These are phyloP conservation scores for Scaeva pyrastri DNA, from an alignment of 2,888 invertebrate species.

Conservation along the genomic window DNA sequence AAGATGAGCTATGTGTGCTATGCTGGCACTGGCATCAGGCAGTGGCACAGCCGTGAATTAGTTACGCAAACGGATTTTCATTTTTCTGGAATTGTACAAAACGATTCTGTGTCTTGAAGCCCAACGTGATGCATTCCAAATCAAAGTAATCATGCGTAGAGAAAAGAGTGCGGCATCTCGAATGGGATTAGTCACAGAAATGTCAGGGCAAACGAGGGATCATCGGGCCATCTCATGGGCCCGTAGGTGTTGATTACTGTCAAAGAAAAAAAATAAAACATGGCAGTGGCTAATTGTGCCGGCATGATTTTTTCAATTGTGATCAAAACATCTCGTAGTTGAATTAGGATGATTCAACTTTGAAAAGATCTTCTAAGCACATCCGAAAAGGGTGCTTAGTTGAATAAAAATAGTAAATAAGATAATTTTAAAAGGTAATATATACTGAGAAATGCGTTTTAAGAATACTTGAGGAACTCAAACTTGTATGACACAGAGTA, in stretches of 20 bases:
- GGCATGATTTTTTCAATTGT: conserved; percentile 39
- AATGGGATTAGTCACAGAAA: conserved; percentile 66
- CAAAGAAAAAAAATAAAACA: too few relatives aligned
- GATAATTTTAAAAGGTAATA: too few relatives aligned
- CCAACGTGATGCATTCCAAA: conserved; percentile 64
- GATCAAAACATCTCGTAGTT: too few relatives aligned
- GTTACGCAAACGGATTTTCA: conserved; percentile 65
- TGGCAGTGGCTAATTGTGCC: conserved; percentile 52
- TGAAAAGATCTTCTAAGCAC: too few relatives aligned
- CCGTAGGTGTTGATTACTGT: conserved; percentile 48
- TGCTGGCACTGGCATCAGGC: conserved; percentile 41
- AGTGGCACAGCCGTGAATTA: conserved; percentile 57
- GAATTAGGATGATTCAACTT: too few relatives aligned
- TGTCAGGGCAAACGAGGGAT: conserved; percentile 5
- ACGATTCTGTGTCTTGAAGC: conserved; percentile 27
- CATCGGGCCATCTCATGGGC: not conserved
- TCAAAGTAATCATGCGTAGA: conserved; percentile 66
- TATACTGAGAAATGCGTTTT: too few relatives aligned
- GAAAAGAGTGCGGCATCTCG: conserved; percentile 69
- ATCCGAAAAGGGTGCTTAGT: too few relatives aligned
- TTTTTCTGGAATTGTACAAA: conserved; percentile 32
- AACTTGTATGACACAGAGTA: too few relatives aligned
- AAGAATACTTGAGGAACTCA: too few relatives aligned
- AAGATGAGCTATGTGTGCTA: conserved; percentile 45
- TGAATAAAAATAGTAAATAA: too few relatives aligned